A percentile compares a stretch with the other conserved stretches of the same genome.
Evolutionary conservation across 2,113 vertebrate genomes (phyloP).

Genomic region (Poeciliopsis retropinna): DNA sequence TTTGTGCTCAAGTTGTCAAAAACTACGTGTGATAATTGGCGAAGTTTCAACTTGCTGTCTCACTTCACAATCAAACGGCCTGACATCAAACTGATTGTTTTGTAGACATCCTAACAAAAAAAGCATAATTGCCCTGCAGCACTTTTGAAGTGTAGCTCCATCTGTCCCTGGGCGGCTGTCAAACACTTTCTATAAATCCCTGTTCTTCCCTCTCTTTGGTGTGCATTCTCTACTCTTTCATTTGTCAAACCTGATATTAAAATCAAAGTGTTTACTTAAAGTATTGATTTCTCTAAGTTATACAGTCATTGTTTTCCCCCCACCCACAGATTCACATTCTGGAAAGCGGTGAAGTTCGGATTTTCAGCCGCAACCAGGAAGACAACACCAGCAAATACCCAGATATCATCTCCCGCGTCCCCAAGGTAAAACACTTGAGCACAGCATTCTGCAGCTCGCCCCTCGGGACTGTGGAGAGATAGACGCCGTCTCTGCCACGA

Average conservation of each 20-base stretch:
- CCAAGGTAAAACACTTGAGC: constrained; percentile 78
- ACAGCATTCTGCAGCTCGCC: constrained; percentile 16
- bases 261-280: background rate
- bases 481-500: constrained; percentile 10
- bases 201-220: background rate
- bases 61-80: background rate
- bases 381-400: constrained; percentile 92
- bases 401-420: constrained; percentile 86
- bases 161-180: background rate
- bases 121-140: background rate
- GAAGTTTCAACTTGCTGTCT: constrained; percentile 2
- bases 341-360: constrained; percentile 84
- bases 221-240: constrained; percentile 4
- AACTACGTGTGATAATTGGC: constrained; percentile 5
- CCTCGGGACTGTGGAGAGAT: constrained; percentile 5
- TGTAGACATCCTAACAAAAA: background rate
- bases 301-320: background rate
- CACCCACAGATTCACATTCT: constrained; percentile 86
- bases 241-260: background rate
- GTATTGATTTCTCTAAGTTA: background rate
- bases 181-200: background rate
- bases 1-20: background rate
- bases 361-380: constrained; percentile 93
- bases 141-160: constrained; percentile 7
- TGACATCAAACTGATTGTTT: background rate